Evolutionary conservation across 2,888 invertebrate genomes (phyloP).

Genomic region (Onthophagus sagittarius): DNA sequence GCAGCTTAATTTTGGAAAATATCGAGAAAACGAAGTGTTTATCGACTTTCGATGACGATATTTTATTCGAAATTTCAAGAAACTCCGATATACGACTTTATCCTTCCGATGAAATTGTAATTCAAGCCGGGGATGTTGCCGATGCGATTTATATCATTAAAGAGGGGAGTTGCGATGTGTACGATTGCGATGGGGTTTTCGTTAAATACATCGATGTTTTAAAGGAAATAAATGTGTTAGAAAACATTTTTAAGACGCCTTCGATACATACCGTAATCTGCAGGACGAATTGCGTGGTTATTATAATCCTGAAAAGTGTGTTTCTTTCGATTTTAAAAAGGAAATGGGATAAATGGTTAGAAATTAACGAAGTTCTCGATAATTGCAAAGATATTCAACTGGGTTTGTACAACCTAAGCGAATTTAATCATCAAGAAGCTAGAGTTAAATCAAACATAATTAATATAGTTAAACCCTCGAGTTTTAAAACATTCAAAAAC

Average conservation of each 20-base stretch:
- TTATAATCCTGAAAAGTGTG: slow-evolving; percentile 2
- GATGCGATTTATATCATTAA: slow-evolving; percentile 14
- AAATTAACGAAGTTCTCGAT: background rate
- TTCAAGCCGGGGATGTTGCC: slow-evolving; percentile 19
- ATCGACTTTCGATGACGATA: slow-evolving; percentile 9
- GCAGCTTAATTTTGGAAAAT: background rate
- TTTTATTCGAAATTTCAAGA: slow-evolving; percentile 16
- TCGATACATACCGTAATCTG: background rate
- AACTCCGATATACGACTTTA: background rate
- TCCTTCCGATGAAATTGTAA: slow-evolving; percentile 23
- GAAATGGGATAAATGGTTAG: background rate
- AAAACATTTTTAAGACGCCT: background rate
- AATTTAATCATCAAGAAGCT: background rate
- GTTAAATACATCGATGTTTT: background rate
- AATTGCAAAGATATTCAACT: background rate
- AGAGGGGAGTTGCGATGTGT: slow-evolving; percentile 3
- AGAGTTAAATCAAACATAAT: no score
- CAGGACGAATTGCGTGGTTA: slow-evolving; percentile 15
- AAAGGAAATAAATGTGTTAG: slow-evolving; percentile 4
- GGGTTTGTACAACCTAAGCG: background rate
- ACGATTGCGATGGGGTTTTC: background rate
- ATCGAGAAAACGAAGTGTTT: slow-evolving; percentile 14
- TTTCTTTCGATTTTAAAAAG: background rate
- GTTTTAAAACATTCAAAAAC: slow-evolving; percentile 16
- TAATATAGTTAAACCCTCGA: background rate